Percentiles rank a stretch among this genome's conserved stretches.
Evolutionary conservation across 2,888 invertebrate genomes (phyloP).

Genomic region (Erpobdella octoculata): DNA sequence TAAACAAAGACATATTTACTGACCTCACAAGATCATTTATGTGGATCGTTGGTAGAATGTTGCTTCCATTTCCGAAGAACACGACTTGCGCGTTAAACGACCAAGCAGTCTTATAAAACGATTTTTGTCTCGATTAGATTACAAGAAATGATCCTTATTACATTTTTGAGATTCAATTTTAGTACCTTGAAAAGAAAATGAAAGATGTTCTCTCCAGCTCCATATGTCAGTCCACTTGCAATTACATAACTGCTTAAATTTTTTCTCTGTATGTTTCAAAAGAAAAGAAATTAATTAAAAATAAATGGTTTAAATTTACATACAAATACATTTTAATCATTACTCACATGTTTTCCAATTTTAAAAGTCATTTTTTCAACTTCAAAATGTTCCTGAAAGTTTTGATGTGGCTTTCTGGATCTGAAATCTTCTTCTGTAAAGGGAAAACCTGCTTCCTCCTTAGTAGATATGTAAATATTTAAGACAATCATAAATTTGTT

Average conservation of each 20-base stretch:
- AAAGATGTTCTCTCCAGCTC: background rate
- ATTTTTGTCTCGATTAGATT: background rate
- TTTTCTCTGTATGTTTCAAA: background rate
- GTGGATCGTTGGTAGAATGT: background rate
- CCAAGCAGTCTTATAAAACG: background rate
- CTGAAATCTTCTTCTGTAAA: constrained; percentile 4
- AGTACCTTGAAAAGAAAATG: background rate
- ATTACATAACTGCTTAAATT: background rate
- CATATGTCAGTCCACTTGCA: background rate
- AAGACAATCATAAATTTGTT: too few species aligned
- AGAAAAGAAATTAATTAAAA: background rate
- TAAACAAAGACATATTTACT: background rate
- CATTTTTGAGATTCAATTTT: background rate
- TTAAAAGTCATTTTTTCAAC: background rate
- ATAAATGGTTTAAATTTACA: background rate
- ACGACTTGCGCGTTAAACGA: background rate
- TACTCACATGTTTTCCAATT: background rate
- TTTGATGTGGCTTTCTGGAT: background rate
- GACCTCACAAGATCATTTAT: background rate
- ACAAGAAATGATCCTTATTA: background rate
- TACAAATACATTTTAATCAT: too few species aligned
- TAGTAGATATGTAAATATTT: too few species aligned
- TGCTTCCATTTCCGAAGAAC: background rate
- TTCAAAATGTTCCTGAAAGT: background rate
- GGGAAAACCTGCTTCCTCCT: background rate